phyloP scores from a whole-genome alignment of 2,113 vertebrate genomes.

The Pandion haliaetus region DNA sequence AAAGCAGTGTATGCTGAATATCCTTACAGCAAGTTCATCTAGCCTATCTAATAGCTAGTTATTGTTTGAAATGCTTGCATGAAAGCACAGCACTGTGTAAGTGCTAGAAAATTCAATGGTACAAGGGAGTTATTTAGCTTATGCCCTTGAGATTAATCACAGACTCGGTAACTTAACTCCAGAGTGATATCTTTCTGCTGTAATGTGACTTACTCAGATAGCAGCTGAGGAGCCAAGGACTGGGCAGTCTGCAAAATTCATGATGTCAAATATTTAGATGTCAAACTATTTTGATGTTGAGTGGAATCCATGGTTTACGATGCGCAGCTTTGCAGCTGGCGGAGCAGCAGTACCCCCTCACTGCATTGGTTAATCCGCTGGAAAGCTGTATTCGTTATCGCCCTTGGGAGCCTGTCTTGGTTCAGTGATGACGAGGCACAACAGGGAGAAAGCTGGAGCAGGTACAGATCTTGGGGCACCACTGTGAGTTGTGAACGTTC shows the following conservation, averaged over 20 bases:
- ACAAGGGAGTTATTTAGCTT: not conserved
- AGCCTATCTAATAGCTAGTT: slow-evolving; percentile 17
- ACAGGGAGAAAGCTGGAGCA: not conserved
- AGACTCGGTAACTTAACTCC: not conserved
- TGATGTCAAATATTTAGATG: not conserved
- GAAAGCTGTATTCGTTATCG: not conserved
- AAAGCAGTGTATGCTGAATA: not conserved
- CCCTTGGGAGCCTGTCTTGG: not conserved
- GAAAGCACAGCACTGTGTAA: not conserved
- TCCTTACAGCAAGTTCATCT: not conserved
- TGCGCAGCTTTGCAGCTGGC: not conserved
- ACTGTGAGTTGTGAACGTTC: not conserved
- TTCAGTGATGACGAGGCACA: not conserved
- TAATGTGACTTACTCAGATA: not conserved
- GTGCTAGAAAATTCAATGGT: not conserved
- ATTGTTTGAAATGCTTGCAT: slow-evolving; percentile 16
- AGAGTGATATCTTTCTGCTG: not conserved
- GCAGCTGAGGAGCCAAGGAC: not conserved
- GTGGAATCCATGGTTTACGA: not conserved
- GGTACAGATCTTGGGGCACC: not conserved
- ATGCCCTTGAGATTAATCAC: slow-evolving; percentile 37
- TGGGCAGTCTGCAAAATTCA: not conserved
- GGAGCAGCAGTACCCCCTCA: not conserved
- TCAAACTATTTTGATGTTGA: not conserved
- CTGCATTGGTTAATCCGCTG: not conserved